These are phyloP conservation scores for Rana temporaria DNA, from an alignment of 2,113 vertebrate genomes.

Conservation along the genomic window DNA sequence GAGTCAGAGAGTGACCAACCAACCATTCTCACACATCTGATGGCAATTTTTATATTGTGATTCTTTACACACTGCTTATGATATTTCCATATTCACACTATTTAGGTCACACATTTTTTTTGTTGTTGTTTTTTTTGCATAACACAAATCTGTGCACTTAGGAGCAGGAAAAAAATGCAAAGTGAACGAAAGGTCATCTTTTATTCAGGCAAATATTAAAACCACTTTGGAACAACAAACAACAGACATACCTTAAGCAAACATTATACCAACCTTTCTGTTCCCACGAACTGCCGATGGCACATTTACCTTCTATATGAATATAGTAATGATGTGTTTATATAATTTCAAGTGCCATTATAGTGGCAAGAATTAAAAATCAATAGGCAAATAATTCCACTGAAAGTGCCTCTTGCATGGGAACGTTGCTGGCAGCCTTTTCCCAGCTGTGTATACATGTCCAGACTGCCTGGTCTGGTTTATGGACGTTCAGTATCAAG, in stretches of 20 bases:
- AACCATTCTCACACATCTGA: too few relatives aligned
- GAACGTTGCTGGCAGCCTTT: not conserved
- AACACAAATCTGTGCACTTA: not conserved
- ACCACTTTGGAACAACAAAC: constrained; percentile 38
- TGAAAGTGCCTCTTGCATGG: too few relatives aligned
- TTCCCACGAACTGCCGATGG: constrained; percentile 7
- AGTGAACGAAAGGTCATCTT: constrained; percentile 29
- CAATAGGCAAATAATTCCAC: not conserved
- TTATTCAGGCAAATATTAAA: constrained; percentile 49
- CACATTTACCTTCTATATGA: not conserved
- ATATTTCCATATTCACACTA: not conserved
- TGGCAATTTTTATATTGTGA: too few relatives aligned
- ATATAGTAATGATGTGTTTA: not conserved
- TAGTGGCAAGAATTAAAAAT: not conserved
- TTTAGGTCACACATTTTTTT: not conserved
- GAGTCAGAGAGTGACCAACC: too few relatives aligned
- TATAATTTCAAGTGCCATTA: not conserved
- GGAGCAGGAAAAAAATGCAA: not conserved
- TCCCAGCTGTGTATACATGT: not conserved
- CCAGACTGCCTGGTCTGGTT: too few relatives aligned
- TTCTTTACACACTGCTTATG: not conserved
- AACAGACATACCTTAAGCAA: constrained; percentile 28
- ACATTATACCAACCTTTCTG: not conserved
- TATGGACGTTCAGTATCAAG: too few relatives aligned
- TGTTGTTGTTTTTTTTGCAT: too few relatives aligned